Base-by-base conservation (phyloP, 2,113 vertebrate species). In the Sciurus niger region DNA sequence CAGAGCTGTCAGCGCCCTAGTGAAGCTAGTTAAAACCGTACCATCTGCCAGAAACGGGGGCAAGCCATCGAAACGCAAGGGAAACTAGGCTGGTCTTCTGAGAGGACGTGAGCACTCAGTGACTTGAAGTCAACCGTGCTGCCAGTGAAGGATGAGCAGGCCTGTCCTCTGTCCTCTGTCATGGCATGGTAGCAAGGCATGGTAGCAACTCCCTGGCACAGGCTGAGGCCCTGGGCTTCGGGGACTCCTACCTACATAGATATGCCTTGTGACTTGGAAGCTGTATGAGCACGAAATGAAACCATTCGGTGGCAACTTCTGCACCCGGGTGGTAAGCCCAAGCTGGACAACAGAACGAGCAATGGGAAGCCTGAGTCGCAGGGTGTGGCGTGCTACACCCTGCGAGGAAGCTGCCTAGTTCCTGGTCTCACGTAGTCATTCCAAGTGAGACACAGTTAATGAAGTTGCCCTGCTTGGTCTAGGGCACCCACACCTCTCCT, bases 281-380 rank as follows among this genome's bases (percentile, higher is more conserved):
- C 72, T 78, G 8, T 13, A 8, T 63, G 32, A 30, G 4, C 51
- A n/a, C 0, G 8, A 32, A 55, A n/a, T 13, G 72, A 84, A 84
- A 80, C 55, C 37, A 25, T 3, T 82, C 24, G 2, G 16, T 73
- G 78, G 37, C 2, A 40, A n/a, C 11, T 43, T 68, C 76, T 48
- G 13, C 60, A 28, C 0, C 0, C 32, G 60, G 9, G 11, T 12
- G 28, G 60, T 63, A 28, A 28, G 28, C 60, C 9, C 25, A 12
- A 2, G 28, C 3, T 12, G 4, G 40, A 43, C 58, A 20, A 22
- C 32, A 8, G 32, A 55, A 14, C 0, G 4, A 43, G 46, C 55
- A 12, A 46, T 1, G 2, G 14, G 30, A 58, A 83, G 43, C 32
- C 24, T 53, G 94, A 76, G 30, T 16, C 73, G 25, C 16, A 46